These are phyloP conservation scores for Coregonus suidteri DNA, from an alignment of 2,797 vertebrate genomes.

Conservation along the genomic window DNA sequence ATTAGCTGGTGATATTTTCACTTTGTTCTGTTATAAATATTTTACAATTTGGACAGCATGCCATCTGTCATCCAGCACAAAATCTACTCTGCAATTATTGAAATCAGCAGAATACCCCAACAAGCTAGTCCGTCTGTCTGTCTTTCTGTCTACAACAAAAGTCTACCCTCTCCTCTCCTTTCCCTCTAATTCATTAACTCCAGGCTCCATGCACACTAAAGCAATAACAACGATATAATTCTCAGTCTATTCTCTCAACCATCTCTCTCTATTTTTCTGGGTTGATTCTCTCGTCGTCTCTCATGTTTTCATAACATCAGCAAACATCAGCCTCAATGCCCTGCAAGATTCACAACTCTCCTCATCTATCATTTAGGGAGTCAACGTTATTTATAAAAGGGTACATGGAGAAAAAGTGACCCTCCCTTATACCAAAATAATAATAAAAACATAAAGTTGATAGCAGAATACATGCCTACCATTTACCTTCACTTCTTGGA, in stretches of 20 bases:
- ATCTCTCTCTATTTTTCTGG: background rate
- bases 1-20: background rate
- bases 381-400: no score
- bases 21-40: background rate
- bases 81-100: background rate
- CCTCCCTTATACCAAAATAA: no score
- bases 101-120: background rate
- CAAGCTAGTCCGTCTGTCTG: background rate
- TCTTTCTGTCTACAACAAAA: conserved; percentile 4
- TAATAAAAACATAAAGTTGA: no score
- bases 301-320: background rate
- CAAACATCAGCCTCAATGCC: background rate
- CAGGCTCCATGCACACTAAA: background rate
- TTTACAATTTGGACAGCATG: conserved; percentile 5
- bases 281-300: conserved; percentile 1
- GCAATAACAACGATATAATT: background rate
- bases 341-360: background rate
- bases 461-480: no score
- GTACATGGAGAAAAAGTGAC: no score
- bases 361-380: background rate
- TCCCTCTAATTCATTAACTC: background rate
- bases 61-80: conserved; percentile 10
- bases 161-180: background rate
- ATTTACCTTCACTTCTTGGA: no score
- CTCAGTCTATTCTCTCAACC: background rate